A percentile compares a stretch with the other conserved stretches of the same genome.
phyloP scores from a whole-genome alignment of 1,140 invertebrate genomes.

The Triops longicaudatus region DNA sequence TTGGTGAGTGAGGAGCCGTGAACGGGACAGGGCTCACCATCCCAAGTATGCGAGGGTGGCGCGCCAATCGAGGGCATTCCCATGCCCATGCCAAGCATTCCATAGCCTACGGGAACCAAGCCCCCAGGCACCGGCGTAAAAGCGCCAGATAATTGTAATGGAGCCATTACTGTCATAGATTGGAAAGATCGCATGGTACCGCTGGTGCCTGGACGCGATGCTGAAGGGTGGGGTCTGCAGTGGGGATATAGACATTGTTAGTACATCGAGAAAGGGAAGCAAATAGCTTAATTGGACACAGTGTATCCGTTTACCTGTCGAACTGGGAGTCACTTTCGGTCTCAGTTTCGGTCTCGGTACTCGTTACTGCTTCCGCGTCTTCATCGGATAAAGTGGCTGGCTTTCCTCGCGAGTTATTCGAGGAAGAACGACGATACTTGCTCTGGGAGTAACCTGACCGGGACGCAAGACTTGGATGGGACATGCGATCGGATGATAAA shows the following conservation, averaged over 20 bases:
- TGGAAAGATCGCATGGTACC: conserved; percentile 28
- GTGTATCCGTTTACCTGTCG: conserved; percentile 21
- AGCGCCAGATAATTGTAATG: conserved; percentile 19
- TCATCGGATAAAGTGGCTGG: neutral
- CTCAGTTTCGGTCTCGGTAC: conserved; percentile 21
- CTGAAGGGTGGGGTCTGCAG: neutral
- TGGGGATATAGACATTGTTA: neutral
- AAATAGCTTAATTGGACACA: neutral
- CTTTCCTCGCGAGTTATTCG: neutral
- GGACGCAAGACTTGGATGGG: conserved; percentile 26
- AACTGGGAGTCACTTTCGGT: conserved; percentile 26
- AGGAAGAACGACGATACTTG: neutral
- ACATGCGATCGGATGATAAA: conserved; percentile 25
- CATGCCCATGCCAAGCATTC: neutral
- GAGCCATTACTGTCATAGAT: conserved; percentile 28
- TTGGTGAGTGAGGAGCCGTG: conserved; percentile 20
- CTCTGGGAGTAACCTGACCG: conserved; percentile 22
- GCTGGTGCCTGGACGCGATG: conserved; percentile 26
- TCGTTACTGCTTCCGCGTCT: neutral
- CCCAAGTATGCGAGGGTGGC: conserved; percentile 21
- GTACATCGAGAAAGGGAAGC: neutral
- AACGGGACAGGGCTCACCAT: conserved; percentile 29
- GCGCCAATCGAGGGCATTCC: neutral
- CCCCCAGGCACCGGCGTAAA: neutral
- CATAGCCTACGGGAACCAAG: neutral